Base-by-base conservation (phyloP, 2,797 vertebrate species). In the Lophotriccus pileatus region DNA sequence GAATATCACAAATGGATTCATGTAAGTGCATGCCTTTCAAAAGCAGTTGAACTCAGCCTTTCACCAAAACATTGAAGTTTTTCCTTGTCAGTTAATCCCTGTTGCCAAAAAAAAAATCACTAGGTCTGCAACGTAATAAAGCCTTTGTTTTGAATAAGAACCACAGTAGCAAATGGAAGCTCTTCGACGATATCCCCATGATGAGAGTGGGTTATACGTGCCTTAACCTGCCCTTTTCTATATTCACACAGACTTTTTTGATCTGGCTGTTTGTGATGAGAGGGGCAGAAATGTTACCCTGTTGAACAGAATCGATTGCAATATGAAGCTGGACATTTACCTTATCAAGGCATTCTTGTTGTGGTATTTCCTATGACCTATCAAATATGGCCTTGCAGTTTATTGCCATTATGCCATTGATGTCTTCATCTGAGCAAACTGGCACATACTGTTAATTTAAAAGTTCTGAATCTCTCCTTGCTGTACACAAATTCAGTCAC, bases 81-180 rank as follows among this genome's bases (percentile, higher is more conserved):
- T 81, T 88, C 34, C 12, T 56, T 52, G 12, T n/a, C 58, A n/a
- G 25, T 52, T 37, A 77, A 72, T n/a, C 30, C 8, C n/a, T 70
- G 5, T 22, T 56, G 44, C n/a, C 19, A 87, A 87, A 87, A 87
- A n/a, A n/a, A 59, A 70, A 88, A 30, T 16, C 3, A 0, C 21
- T 70, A 60, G 9, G 5, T 17, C 23, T 28, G 18, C 21, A 46
- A 77, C 72, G 52, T 18, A n/a, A 15, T 32, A 72, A 84, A 88
- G 4, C 1, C 20, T 83, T 85, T 88, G 4, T 18, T 81, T 80
- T 1, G 1, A 0, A n/a, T 86, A 56, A 86, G 49, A 81, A 4
- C 16, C 12, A 22, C 0, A 0, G 10, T 8, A 32, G 12, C 9
- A 80, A 63, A 49, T 34, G 15, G 14, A 59, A 64, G 10, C n/a